These are phyloP conservation scores for Aricia artaxerxes DNA, from an alignment of 2,888 invertebrate species.

Conservation along the genomic window DNA sequence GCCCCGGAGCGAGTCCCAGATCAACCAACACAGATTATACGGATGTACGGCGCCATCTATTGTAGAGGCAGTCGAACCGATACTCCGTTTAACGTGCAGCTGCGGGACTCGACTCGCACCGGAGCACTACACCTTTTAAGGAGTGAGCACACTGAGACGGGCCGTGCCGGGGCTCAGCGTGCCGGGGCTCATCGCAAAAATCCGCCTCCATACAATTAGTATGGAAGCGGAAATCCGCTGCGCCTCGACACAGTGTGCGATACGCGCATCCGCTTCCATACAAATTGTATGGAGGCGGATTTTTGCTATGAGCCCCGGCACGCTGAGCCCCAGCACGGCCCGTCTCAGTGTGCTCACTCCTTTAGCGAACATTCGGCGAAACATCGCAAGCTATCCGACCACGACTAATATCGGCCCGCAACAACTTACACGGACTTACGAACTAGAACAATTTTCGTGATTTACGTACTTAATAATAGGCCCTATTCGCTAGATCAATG, in stretches of 20 bases:
- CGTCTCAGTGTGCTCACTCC: too few relatives aligned
- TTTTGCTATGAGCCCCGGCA: too few relatives aligned
- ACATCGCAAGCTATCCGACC: conserved; percentile 32
- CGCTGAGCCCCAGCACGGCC: too few relatives aligned
- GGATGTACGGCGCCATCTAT: conserved; percentile 1
- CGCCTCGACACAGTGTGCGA: too few relatives aligned
- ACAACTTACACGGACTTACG: conserved; percentile 51
- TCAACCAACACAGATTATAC: not conserved
- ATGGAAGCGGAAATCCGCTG: too few relatives aligned
- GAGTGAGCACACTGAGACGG: too few relatives aligned
- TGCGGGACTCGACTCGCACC: not conserved
- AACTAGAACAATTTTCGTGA: conserved; percentile 49
- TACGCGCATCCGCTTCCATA: too few relatives aligned
- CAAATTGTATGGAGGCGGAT: too few relatives aligned
- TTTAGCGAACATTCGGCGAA: not conserved
- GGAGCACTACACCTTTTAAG: not conserved
- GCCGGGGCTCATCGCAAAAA: too few relatives aligned
- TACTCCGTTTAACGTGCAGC: not conserved
- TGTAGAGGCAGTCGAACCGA: not conserved
- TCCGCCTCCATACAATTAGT: too few relatives aligned
- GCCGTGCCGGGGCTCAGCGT: too few relatives aligned
- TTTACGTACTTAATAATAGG: conserved; percentile 64
- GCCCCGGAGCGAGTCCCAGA: not conserved
- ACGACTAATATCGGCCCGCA: conserved; percentile 11
- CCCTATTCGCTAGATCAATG: conserved; percentile 51